Conservation (phyloP, 2,797 vertebrate genomes). For the Rhodeus uyekii region DNA sequence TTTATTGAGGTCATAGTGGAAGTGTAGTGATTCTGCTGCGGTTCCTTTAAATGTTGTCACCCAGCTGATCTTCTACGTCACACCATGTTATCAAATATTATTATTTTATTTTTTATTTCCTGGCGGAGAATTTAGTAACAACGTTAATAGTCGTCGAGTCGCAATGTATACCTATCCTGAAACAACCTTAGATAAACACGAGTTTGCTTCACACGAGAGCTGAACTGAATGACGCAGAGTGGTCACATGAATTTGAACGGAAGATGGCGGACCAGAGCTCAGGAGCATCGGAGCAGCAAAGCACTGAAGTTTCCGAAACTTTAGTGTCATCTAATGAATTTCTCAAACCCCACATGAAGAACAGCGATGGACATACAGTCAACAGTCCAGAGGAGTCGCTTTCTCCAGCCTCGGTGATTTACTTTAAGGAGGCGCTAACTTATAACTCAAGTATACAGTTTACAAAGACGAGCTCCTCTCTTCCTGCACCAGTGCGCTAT, state of each 20-base stretch:
- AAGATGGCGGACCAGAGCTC: constrained; percentile 63
- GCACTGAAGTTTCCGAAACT: constrained; percentile 58
- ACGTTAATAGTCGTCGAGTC: background rate
- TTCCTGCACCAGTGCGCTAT: constrained; percentile 65
- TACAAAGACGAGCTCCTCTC: constrained; percentile 56
- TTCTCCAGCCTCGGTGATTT: constrained; percentile 79
- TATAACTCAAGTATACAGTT: constrained; percentile 69
- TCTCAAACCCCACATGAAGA: constrained; percentile 51
- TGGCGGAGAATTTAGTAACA: background rate
- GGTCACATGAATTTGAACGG: constrained; percentile 54
- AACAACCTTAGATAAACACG: background rate
- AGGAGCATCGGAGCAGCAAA: constrained; percentile 32
- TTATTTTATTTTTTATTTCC: background rate
- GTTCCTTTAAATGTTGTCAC: constrained; percentile 20
- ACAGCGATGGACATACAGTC: constrained; percentile 68
- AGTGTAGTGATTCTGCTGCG: background rate
- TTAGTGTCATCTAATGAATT: constrained; percentile 41
- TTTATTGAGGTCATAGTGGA: background rate
- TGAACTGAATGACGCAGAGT: background rate
- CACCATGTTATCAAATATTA: background rate
- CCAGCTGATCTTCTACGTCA: constrained; percentile 17
- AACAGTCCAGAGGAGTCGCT: constrained; percentile 76
- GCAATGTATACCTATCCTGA: background rate
- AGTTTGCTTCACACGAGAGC: background rate
- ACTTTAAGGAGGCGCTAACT: constrained; percentile 78